Evolutionary conservation across 1,140 invertebrate species (phyloP).

Genomic region (Ganaspis sp.): DNA sequence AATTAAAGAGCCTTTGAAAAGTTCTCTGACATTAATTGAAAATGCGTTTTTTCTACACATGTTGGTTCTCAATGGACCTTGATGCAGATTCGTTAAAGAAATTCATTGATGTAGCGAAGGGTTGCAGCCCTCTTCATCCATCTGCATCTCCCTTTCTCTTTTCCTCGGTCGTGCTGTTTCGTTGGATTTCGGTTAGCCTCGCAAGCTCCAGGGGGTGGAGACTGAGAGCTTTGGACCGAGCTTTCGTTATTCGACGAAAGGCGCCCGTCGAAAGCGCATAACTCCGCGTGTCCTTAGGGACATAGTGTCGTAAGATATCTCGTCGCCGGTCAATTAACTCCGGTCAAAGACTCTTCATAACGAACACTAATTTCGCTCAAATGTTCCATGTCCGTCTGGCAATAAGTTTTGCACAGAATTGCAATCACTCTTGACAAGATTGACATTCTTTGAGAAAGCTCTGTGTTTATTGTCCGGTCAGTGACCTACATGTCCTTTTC

Average conservation of each 20-base stretch:
- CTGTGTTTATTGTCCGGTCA: too few species aligned
- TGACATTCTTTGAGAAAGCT: too few species aligned
- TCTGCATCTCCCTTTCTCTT: constrained; percentile 42
- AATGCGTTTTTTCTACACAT: not conserved
- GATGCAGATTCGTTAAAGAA: constrained; percentile 10
- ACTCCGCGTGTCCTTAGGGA: not conserved
- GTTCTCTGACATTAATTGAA: too few species aligned
- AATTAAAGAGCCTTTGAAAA: too few species aligned
- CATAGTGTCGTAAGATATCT: not conserved
- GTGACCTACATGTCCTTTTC: too few species aligned
- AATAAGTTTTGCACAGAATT: too few species aligned
- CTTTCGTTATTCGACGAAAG: constrained; percentile 66
- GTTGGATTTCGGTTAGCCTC: constrained; percentile 45
- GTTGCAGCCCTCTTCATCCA: constrained; percentile 34
- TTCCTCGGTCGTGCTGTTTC: constrained; percentile 45
- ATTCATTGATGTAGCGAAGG: constrained; percentile 28
- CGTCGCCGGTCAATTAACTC: constrained; percentile 1
- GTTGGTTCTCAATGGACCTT: not conserved
- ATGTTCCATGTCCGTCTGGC: not conserved
- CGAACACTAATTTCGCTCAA: not conserved
- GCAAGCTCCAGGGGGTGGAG: constrained; percentile 50
- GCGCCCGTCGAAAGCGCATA: constrained; percentile 56
- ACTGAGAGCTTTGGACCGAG: constrained; percentile 51
- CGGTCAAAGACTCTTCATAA: not conserved
- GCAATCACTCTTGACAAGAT: too few species aligned